Evolutionary conservation across 2,113 vertebrate genomes (phyloP), one percentile per base, ranked within the genome.

Genomic region (Paraplagusia blochii): DNA sequence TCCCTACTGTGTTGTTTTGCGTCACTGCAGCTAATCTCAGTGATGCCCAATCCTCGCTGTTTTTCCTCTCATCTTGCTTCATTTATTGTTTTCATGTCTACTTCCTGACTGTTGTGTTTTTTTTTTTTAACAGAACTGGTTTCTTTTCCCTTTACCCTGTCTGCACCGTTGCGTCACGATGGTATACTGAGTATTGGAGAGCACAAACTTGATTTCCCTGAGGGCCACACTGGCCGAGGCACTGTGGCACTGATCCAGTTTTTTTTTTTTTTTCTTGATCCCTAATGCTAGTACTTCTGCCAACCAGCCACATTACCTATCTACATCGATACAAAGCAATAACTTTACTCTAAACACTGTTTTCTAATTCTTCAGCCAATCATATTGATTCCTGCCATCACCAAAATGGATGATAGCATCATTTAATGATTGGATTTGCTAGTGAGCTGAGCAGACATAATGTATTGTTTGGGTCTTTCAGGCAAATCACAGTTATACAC

Each of bases 191-290:
- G 66, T 46, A 47, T 66, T 44, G 14, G 71, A 67, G 79, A 80
- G 71, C 79, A 52, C 65, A 50, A 63, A 48, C 66, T 88, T 87
- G 85, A 85, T 88, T 88, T 88, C 87, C 83, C 85, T 1, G 42
- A 69, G 76, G 87, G 52, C 70, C 4, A 10, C 53, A 40, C 66
- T 57, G 58, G 67, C 76, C 46, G 18, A 68, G 69, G 79, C 58
- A 8, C 58, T 61, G 62, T 63, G 22, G 60, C 66, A 58, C 71
- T 53, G 62, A 76, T 72, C 63, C 69, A 61, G 42, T 65, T 51
- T 48, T 43, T 29, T 8, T 50, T 44, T 53, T 51, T 47, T 39
- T 14, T 18, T 13, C 2, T 43, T 22, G 0, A 57, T 80, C 60
- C 52, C 53, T 51, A 66, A 58, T 11, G 9, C 66, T 36, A 18